Conservation (phyloP, 2,888 invertebrate species). For the Bimastos eiseni region DNA sequence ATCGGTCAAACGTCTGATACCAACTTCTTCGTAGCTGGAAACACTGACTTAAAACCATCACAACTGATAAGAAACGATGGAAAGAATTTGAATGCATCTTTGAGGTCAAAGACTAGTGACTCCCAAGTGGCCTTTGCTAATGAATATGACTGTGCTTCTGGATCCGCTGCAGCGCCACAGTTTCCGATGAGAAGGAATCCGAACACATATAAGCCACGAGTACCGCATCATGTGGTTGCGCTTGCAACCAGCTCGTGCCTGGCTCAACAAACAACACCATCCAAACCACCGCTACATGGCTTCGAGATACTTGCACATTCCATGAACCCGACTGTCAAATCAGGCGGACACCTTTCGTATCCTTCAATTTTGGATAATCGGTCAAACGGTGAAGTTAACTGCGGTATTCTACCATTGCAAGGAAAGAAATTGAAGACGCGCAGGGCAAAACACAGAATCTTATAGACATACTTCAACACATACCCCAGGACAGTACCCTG, state of each 20-base stretch:
- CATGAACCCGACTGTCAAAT: neutral
- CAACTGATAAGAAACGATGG: neutral
- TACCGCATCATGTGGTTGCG: neutral
- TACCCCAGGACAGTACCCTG: no score
- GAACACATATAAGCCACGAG: neutral
- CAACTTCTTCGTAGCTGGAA: neutral
- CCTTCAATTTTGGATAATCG: neutral
- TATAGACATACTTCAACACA: neutral
- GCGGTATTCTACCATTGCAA: neutral
- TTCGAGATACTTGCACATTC: neutral
- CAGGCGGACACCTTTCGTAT: neutral
- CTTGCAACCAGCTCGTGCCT: neutral
- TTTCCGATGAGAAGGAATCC: neutral
- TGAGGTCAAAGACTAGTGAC: neutral
- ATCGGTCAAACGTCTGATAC: neutral
- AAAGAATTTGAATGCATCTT: neutral
- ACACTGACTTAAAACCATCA: neutral
- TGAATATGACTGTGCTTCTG: neutral
- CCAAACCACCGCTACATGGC: neutral
- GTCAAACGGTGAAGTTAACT: neutral
- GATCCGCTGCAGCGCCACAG: neutral
- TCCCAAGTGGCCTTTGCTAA: neutral
- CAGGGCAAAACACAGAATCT: neutral
- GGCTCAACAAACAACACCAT: neutral
- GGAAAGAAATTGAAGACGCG: neutral